Conservation (phyloP, 2,797 vertebrate genomes). For the Sitta carolinensis region DNA sequence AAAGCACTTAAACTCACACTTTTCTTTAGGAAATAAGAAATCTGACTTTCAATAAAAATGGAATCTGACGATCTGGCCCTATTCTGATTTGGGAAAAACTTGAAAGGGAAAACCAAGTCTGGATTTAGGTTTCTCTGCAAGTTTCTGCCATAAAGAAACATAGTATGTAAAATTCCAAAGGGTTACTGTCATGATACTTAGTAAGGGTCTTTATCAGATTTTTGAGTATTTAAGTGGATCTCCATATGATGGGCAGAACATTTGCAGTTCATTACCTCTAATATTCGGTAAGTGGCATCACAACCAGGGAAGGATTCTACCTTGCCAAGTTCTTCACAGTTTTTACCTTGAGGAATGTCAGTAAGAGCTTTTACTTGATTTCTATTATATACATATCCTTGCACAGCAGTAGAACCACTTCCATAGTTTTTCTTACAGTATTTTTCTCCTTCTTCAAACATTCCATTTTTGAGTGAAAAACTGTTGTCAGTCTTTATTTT, state of each 20-base stretch:
- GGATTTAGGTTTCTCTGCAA: neutral
- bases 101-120: neutral
- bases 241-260: neutral
- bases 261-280: slow-evolving; percentile 79
- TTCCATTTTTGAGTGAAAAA: neutral
- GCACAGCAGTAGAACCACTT: neutral
- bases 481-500: neutral
- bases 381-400: neutral
- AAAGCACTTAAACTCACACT: neutral
- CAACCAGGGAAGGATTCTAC: slow-evolving; percentile 80
- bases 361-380: neutral
- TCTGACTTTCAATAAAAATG: neutral
- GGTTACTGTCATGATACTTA: neutral
- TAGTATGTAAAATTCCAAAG: neutral
- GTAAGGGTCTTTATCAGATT: neutral
- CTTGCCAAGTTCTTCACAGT: neutral
- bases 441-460: slow-evolving; percentile 9
- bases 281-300: slow-evolving; percentile 83
- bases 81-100: neutral
- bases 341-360: neutral
- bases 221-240: neutral
- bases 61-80: neutral
- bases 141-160: neutral
- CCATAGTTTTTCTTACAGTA: neutral
- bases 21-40: neutral